A percentile compares a stretch with the other conserved stretches of the same genome.
Conservation (phyloP, 2,113 vertebrate genomes). For the Ciconia boyciana region DNA sequence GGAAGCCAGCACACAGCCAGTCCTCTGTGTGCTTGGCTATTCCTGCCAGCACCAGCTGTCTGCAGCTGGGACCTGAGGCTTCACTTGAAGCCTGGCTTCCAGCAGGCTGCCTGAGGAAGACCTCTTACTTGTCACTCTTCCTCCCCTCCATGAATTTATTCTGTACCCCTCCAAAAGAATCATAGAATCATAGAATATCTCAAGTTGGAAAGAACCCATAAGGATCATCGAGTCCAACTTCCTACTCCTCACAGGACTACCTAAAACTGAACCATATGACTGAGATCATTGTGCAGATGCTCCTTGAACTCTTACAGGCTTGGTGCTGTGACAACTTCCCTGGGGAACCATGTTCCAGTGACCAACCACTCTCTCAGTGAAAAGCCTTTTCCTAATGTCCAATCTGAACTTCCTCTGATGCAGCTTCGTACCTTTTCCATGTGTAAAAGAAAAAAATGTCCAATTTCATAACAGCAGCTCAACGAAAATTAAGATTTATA, state of each 20-base stretch:
- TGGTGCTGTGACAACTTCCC: neutral
- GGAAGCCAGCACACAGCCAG: neutral
- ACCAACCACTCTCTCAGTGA: neutral
- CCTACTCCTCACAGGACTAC: too few species aligned
- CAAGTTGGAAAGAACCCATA: too few species aligned
- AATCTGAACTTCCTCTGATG: neutral
- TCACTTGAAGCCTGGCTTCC: neutral
- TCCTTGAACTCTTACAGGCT: neutral
- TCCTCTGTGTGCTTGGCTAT: neutral
- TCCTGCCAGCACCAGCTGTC: neutral
- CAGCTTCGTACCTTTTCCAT: neutral
- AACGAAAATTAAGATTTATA: neutral
- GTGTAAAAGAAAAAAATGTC: neutral
- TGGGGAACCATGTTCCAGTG: neutral
- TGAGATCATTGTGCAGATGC: neutral
- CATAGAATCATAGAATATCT: neutral
- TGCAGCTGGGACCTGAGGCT: neutral
- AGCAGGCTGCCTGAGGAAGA: neutral
- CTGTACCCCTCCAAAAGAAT: neutral
- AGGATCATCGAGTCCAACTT: too few species aligned
- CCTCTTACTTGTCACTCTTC: neutral
- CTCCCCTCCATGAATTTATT: neutral
- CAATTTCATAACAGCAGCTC: neutral
- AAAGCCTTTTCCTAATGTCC: neutral
- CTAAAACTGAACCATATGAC: neutral